These are phyloP conservation scores for Zosterops borbonicus DNA, from an alignment of 2,113 vertebrate genomes.

Conservation along the genomic window DNA sequence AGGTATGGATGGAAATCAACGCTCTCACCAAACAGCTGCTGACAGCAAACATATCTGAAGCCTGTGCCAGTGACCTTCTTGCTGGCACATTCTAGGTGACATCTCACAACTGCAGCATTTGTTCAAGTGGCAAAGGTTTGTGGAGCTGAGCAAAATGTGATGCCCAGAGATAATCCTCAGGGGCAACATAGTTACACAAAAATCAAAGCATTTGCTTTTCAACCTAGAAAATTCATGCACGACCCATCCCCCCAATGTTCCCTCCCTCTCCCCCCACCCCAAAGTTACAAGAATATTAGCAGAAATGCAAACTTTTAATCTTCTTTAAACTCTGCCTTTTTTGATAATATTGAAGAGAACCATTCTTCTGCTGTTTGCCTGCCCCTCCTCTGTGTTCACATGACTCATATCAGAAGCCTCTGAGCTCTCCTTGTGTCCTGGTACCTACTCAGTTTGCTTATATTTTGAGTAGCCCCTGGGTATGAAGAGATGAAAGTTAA, in stretches of 20 bases:
- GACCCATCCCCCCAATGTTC: fast-evolving
- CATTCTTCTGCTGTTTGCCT: not conserved
- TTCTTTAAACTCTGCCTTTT: not conserved
- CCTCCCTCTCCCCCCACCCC: fast-evolving
- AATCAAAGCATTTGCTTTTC: not conserved
- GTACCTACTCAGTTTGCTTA: not conserved
- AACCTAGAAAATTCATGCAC: not conserved
- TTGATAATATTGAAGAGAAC: not conserved
- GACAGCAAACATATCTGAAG: not conserved
- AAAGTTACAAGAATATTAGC: not conserved
- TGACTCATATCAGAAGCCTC: not conserved
- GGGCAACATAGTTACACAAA: not conserved
- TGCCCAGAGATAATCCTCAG: not conserved
- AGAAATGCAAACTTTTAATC: not conserved
- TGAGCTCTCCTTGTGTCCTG: not conserved
- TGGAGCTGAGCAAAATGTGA: not conserved
- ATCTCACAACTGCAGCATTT: not conserved
- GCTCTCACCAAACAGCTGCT: not conserved
- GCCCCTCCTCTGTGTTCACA: not conserved
- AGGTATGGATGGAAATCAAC: not conserved
- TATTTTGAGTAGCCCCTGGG: not conserved
- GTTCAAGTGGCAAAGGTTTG: not conserved
- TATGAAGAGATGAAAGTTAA: not conserved
- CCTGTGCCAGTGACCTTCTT: not conserved
- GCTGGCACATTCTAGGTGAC: not conserved